These are phyloP conservation scores for Cichladusa arquata DNA, from an alignment of 2,113 vertebrate genomes.

Conservation along the genomic window DNA sequence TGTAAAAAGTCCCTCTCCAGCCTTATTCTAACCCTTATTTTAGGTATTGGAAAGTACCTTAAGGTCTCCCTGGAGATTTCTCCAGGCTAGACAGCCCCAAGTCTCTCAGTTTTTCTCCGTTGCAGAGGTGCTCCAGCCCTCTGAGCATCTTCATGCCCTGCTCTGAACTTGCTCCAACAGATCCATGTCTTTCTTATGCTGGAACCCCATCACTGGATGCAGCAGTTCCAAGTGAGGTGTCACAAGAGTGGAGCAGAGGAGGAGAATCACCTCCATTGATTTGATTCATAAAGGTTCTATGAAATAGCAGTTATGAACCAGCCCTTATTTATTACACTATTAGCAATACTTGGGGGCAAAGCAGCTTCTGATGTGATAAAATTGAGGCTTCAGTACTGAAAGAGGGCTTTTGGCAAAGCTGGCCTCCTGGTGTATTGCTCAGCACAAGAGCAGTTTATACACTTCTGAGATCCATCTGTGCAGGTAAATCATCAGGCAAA, in stretches of 20 bases:
- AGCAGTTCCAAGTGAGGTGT: background rate
- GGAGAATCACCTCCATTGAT: background rate
- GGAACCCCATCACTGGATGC: too few relatives aligned
- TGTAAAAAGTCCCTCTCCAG: background rate
- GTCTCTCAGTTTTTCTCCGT: background rate
- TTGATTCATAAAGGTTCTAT: background rate
- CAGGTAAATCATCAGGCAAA: background rate
- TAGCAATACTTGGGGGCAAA: background rate
- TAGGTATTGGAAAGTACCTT: background rate
- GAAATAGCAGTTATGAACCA: background rate
- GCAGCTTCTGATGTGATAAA: background rate
- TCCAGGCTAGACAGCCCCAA: background rate
- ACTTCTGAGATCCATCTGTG: background rate
- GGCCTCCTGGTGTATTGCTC: background rate
- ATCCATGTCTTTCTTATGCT: background rate
- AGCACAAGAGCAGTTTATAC: background rate
- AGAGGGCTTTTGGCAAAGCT: background rate
- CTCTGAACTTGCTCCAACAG: background rate
- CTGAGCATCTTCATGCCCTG: background rate
- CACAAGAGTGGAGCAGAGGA: rapidly evolving
- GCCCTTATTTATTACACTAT: background rate
- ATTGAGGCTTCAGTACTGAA: background rate
- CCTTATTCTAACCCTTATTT: background rate
- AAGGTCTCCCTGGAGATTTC: background rate
- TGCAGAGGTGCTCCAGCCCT: too few relatives aligned